These are phyloP conservation scores for Tribolium madens DNA, from an alignment of 1,140 invertebrate species.

Conservation along the genomic window DNA sequence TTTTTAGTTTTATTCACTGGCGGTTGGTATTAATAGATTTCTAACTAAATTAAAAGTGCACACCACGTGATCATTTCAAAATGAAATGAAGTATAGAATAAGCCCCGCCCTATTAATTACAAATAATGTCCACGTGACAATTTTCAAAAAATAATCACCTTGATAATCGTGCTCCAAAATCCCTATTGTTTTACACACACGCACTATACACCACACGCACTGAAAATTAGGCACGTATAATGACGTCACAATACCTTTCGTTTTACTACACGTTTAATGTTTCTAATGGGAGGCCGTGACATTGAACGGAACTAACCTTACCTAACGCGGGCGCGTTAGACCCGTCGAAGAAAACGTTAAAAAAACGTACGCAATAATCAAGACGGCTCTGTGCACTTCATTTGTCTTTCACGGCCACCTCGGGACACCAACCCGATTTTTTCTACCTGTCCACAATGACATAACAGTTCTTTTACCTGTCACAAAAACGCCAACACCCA, in stretches of 20 bases:
- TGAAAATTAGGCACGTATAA: slow-evolving; percentile 7
- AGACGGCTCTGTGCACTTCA: background rate
- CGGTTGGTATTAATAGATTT: background rate
- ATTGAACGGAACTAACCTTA: slow-evolving; percentile 42
- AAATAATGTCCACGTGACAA: background rate
- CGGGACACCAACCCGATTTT: slow-evolving; percentile 6
- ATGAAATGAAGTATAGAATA: no score
- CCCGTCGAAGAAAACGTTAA: slow-evolving; percentile 19
- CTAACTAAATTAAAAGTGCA: background rate
- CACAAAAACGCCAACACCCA: slow-evolving; percentile 1
- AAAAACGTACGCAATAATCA: background rate
- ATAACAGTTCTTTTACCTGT: slow-evolving; percentile 34
- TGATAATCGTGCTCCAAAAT: background rate
- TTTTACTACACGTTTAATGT: slow-evolving; percentile 29
- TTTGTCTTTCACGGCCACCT: background rate
- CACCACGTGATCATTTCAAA: background rate
- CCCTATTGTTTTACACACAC: background rate
- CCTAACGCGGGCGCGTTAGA: slow-evolving; percentile 32
- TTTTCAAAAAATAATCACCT: background rate
- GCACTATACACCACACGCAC: slow-evolving; percentile 16
- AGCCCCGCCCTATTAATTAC: no score
- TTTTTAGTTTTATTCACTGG: background rate
- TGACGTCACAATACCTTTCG: slow-evolving; percentile 34
- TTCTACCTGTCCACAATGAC: slow-evolving; percentile 22
- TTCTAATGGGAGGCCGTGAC: slow-evolving; percentile 42